These are phyloP conservation scores for Drosophila setifemur DNA, from an alignment of 1,140 invertebrate species.

Conservation along the genomic window DNA sequence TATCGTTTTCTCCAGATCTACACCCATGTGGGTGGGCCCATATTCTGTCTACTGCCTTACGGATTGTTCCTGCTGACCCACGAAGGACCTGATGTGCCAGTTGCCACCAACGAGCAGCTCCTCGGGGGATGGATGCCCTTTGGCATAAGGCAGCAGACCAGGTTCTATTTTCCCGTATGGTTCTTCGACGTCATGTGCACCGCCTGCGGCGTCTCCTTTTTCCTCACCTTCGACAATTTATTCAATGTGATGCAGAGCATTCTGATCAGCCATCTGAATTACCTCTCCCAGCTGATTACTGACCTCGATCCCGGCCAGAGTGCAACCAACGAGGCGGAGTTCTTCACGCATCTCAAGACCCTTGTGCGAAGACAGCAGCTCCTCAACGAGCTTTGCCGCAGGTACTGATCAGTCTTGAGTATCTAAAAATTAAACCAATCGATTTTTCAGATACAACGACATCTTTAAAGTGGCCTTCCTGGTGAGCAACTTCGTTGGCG, in stretches of 20 bases:
- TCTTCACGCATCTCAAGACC: constrained; percentile 3
- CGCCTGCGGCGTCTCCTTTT: constrained; percentile 23
- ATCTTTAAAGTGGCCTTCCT: constrained; percentile 44
- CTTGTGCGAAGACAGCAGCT: constrained; percentile 48
- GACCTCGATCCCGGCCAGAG: constrained; percentile 15
- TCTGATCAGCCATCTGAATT: constrained; percentile 41
- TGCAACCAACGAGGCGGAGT: neutral
- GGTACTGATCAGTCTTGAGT: neutral
- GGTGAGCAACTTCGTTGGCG: constrained; percentile 42
- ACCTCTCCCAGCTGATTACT: constrained; percentile 1
- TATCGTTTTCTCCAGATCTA: constrained; percentile 7
- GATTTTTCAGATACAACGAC: constrained; percentile 35
- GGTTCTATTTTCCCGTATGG: constrained; percentile 26
- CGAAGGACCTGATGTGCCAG: constrained; percentile 6
- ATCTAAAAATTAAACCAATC: neutral
- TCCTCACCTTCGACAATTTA: constrained; percentile 36
- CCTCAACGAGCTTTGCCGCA: constrained; percentile 28
- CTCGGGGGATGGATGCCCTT: constrained; percentile 50
- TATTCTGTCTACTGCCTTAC: constrained; percentile 11
- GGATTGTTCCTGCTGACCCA: constrained; percentile 18
- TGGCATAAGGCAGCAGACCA: constrained; percentile 17
- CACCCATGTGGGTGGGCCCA: neutral
- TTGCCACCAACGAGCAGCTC: constrained; percentile 32
- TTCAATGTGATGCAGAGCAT: constrained; percentile 47
- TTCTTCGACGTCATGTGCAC: constrained; percentile 8